phyloP scores from a whole-genome alignment of 2,113 vertebrate species.

The Corythornis madagascariensis region DNA sequence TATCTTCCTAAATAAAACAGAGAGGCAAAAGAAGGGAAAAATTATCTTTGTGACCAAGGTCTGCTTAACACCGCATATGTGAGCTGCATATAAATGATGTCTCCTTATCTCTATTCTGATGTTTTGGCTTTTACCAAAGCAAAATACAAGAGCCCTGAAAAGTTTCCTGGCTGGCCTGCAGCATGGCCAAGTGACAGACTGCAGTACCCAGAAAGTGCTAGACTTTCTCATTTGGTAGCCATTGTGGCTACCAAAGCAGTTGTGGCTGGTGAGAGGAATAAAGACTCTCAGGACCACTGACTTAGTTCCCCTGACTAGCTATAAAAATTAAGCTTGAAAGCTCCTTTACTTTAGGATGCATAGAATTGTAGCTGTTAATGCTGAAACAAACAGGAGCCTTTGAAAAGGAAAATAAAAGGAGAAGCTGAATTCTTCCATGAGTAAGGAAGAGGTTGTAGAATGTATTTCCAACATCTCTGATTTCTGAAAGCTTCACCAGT shows the following conservation, averaged over 20 bases:
- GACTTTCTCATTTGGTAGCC: not conserved
- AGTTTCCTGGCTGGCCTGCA: not conserved
- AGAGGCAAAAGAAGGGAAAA: not conserved
- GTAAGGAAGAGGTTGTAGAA: not conserved
- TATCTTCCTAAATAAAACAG: slow-evolving; percentile 87
- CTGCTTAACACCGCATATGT: not conserved
- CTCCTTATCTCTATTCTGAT: not conserved
- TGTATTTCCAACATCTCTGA: not conserved
- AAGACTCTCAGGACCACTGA: not conserved
- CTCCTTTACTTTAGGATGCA: not conserved
- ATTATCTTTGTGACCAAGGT: not conserved
- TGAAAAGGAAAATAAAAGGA: not conserved
- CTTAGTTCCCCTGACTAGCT: not conserved
- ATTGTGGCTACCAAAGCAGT: not conserved
- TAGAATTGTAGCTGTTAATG: not conserved
- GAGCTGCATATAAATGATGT: not conserved
- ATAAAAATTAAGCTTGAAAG: not conserved
- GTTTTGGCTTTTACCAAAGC: not conserved
- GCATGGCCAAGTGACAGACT: not conserved
- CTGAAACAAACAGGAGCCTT: not conserved
- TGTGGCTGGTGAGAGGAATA: not conserved
- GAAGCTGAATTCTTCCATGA: not conserved
- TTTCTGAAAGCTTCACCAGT: not conserved
- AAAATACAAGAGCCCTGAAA: not conserved
- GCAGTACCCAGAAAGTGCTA: not conserved